Evolutionary conservation across 1,140 invertebrate genomes (phyloP), one percentile per base, ranked within the genome.

Genomic region (Drosophila nebulosa): DNA sequence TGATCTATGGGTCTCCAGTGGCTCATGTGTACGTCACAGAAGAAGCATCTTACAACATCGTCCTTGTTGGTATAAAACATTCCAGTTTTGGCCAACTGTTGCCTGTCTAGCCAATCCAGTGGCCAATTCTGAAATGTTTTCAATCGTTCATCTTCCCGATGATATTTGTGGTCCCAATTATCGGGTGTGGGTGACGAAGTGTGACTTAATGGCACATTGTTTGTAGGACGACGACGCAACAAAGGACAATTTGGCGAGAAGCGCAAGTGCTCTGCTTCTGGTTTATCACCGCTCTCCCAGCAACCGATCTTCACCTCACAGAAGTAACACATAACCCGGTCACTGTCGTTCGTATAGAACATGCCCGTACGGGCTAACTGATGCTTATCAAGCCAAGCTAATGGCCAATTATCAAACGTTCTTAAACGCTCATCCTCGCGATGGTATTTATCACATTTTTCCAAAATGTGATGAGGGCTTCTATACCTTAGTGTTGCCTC

Each of bases 21-120:
- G 66, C 95, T 94, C 51, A 98, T 94, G 91, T 97, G 96, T 7
- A 97, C 94, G 36, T 94, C 94, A 91, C 97, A 98, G 91, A 96
- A 97, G 36, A 95, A 95, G 91, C 97, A 99, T 67, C 95, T 94
- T 0, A 98, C 97, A 65, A 92, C 92, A 78, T 96, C 94, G 59
- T 93, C 93, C 26, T 92, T 91, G 18, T 94, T 94, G 2, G 94
- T 94, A 75, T 95, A 97, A 91, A 95, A 98, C 92, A 98, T 98
- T 14, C 97, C 97, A 57, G 96, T 95, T 58, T 93, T 93, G 0
- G 96, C 96, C 39, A 97, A 84, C 57, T 92, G 90, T 16, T 92
- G 88, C 4, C 94, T 93, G 52, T 93, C 91, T 65, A 95, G 92
- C 64, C 93, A 93, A 0, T 79, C 53, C 1, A 92, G 66, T 0